Percentiles rank a stretch among this genome's conserved stretches.
Evolutionary conservation across 2,113 vertebrate species (phyloP).

Genomic region (Calyptomena viridis): DNA sequence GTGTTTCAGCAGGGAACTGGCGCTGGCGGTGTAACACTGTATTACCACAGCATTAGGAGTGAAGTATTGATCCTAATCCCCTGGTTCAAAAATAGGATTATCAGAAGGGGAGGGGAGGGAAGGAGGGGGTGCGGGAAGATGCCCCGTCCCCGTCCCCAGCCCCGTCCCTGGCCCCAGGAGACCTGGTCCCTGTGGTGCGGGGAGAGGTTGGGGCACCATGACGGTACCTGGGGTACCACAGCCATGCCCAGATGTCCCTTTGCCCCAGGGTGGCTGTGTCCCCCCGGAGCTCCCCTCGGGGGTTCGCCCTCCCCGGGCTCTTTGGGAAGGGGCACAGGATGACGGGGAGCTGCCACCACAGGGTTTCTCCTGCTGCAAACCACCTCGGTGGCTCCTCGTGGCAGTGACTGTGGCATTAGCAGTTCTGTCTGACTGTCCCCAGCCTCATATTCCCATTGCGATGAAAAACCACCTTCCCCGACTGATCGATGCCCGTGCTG

Average conservation of each 20-base stretch:
- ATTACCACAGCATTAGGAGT: conserved; percentile 60
- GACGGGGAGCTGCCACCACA: neutral
- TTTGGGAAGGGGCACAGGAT: neutral
- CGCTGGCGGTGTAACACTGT: conserved; percentile 52
- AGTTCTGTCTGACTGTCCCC: neutral
- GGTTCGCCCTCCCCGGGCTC: accelerated
- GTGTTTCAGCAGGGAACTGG: conserved; percentile 65
- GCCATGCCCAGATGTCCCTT: accelerated
- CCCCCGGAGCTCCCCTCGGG: neutral
- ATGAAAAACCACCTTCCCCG: neutral
- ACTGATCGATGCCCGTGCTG: neutral
- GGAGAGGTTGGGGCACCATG: neutral
- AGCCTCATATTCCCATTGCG: neutral
- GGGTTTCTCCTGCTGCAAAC: neutral
- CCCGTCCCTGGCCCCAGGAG: neutral
- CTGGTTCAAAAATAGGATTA: conserved; percentile 66
- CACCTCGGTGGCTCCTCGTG: neutral
- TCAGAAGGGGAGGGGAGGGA: conserved; percentile 14
- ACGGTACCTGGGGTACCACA: accelerated
- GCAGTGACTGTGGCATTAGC: neutral
- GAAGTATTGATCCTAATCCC: conserved; percentile 64
- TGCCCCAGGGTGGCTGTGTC: accelerated
- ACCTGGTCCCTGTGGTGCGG: accelerated
- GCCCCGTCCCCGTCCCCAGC: neutral
- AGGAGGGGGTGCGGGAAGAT: neutral